A percentile compares a stretch with the other conserved stretches of the same genome.
phyloP scores from a whole-genome alignment of 2,113 vertebrate species.

The Trachemys scripta region DNA sequence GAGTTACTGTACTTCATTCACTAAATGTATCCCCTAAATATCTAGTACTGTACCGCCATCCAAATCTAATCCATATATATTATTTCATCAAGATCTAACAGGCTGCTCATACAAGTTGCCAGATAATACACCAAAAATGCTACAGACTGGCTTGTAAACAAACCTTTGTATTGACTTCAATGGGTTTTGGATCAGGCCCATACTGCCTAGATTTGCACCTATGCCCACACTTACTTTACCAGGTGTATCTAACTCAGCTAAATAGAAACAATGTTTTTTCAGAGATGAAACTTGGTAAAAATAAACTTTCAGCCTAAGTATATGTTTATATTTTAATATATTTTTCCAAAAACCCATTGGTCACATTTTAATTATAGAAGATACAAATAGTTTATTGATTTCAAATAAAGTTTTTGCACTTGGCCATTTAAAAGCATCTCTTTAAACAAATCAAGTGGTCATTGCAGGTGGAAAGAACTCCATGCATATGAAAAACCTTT shows the following conservation, averaged over 20 bases:
- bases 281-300: not conserved
- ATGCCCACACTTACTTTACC: not conserved
- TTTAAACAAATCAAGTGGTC: slow-evolving; percentile 3
- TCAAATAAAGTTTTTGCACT: not conserved
- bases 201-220: not conserved
- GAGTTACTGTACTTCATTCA: not conserved
- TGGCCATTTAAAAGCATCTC: slow-evolving; percentile 1
- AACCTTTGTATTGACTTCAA: not conserved
- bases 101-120: not conserved
- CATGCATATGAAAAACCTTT: slow-evolving; percentile 13
- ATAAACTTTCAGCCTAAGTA: not conserved
- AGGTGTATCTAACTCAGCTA: not conserved
- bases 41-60: not conserved
- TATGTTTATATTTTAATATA: not conserved
- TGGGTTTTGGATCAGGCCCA: not conserved
- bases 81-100: not conserved
- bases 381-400: not conserved
- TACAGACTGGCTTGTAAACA: not conserved
- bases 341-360: not conserved
- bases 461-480: slow-evolving; percentile 20
- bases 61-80: not conserved
- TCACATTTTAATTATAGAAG: not conserved
- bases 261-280: not conserved
- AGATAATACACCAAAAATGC: not conserved
- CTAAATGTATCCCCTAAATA: too few relatives aligned